Base-by-base conservation (phyloP, 2,888 invertebrate species). In the Abscondita cerata region DNA sequence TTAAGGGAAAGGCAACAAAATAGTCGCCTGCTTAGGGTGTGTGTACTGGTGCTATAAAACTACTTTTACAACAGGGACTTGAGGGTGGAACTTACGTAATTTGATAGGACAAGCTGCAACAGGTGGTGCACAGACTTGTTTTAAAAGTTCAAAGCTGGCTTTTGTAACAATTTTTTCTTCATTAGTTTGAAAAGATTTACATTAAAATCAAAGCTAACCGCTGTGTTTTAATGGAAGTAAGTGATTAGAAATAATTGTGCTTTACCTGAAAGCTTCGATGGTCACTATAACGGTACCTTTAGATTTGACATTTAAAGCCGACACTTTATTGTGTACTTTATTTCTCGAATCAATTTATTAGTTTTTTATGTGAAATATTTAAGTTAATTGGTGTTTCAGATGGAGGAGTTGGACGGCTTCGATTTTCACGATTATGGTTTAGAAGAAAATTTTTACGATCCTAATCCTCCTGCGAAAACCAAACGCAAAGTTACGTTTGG, bases 381-480 rank as follows among this genome's bases (percentile, higher is more conserved):
- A n/a, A n/a, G n/a, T n/a, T n/a, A n/a, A n/a, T n/a, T n/a, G n/a
- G 65, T 60, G n/a, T 84, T 84, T 80, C 83, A 81, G 83, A 86
- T 87, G 86, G 62, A 59, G 56, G 86, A 86, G 83, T 81, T 87
- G 82, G 87, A 87, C 76, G 82, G 72, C 18, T 76, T 74, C 66
- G 79, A 86, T 52, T 83, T 86, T 69, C 83, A 86, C 76, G 89
- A 89, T 78, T 89, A 87, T 78, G 87, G 85, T 66, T 84, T 89
- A 71, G 89, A 89, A 73, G 86, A 89, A 66, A 87, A 87, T 68
- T 89, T 89, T 78, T 89, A 89, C 79, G 89, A 89, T 72, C 85
- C 86, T 46, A 85, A 83, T 65, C 83, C 85, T 61, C 86, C 81
- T 78, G 80, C 65, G 80, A 79, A 80, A 65, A 82, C 65, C 81